These are phyloP conservation scores for Neotragus pygmaeus DNA, from an alignment of 2,113 vertebrate species.

Conservation along the genomic window DNA sequence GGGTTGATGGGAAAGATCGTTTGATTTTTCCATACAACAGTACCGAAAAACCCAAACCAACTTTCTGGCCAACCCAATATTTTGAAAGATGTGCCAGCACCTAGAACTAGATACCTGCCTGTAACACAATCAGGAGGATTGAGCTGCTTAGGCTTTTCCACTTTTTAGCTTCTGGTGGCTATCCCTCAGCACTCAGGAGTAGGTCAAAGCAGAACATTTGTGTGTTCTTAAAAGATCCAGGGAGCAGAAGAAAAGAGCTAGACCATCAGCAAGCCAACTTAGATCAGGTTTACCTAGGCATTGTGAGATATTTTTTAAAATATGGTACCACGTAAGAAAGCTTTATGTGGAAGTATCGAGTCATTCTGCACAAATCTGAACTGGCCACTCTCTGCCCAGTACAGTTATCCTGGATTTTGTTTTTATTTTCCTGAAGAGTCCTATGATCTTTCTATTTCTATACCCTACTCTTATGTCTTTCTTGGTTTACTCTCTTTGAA, in stretches of 20 bases:
- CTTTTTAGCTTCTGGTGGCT: not conserved
- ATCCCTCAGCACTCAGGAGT: not conserved
- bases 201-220: not conserved
- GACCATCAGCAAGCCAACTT: not conserved
- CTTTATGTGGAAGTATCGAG: not conserved
- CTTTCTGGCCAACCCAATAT: not conserved
- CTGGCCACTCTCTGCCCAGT: not conserved
- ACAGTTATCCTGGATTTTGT: not conserved
- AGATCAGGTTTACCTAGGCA: not conserved
- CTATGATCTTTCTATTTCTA: not conserved
- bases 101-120: not conserved
- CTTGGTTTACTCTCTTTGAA: not conserved
- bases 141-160: not conserved
- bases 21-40: not conserved
- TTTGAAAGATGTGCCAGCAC: not conserved
- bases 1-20: not conserved
- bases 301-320: not conserved
- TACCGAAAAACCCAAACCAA: not conserved
- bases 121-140: not conserved
- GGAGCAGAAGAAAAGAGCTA: not conserved
- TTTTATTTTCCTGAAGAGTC: not conserved
- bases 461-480: not conserved
- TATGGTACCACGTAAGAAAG: not conserved
- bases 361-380: not conserved
- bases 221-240: not conserved